Evolutionary conservation across 2,888 invertebrate genomes (phyloP).

Genomic region (Chorisops tibialis): DNA sequence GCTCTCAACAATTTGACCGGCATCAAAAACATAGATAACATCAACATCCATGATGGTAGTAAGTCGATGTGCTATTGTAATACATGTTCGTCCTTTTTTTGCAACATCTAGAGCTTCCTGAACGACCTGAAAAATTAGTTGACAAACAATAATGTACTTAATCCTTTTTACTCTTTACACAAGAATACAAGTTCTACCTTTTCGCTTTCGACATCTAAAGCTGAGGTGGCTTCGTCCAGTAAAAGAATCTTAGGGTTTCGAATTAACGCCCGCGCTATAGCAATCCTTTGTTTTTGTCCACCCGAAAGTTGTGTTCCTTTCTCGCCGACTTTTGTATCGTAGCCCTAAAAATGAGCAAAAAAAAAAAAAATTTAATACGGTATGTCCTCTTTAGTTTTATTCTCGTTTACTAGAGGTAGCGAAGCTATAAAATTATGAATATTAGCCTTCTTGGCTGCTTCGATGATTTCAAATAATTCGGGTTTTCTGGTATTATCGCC

Average conservation of each 20-base stretch:
- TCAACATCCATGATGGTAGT: constrained; percentile 74
- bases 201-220: constrained; percentile 58
- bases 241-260: constrained; percentile 61
- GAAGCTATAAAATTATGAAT: constrained; percentile 78
- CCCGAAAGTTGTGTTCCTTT: constrained; percentile 69
- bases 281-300: constrained; percentile 73
- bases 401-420: constrained; percentile 61
- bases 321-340: constrained; percentile 68
- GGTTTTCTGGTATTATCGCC: constrained; percentile 71
- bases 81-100: constrained; percentile 69
- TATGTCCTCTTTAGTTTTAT: too few species aligned
- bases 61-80: constrained; percentile 77
- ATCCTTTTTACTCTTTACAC: too few species aligned
- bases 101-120: constrained; percentile 78
- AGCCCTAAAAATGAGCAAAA: constrained; percentile 48
- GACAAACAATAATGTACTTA: too few species aligned
- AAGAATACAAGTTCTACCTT: constrained; percentile 20
- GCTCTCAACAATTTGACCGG: constrained; percentile 66
- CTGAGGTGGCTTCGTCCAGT: constrained; percentile 69
- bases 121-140: constrained; percentile 56
- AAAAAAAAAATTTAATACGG: not conserved
- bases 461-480: constrained; percentile 67
- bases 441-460: constrained; percentile 77
- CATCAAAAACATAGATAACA: constrained; percentile 71
- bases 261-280: constrained; percentile 67